Evolutionary conservation across 2,113 vertebrate genomes (phyloP), one percentile per base, ranked within the genome.

Genomic region (Phocoena phocoena): DNA sequence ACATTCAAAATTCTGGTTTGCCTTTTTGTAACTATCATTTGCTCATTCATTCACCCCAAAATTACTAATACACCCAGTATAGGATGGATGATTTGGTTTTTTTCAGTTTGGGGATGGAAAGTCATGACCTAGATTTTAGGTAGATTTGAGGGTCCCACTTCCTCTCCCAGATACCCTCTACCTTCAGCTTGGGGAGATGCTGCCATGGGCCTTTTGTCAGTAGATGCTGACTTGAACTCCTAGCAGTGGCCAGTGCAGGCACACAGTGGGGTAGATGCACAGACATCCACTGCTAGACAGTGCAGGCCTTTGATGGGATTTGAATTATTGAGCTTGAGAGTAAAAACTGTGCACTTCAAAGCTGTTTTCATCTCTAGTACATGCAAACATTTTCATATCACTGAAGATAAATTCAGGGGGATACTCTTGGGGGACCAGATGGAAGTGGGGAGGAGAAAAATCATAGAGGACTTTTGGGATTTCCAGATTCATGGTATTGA

Each of bases 1-100:
- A 65, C 71, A 36, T 60, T 92, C 18, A 93, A 94, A 97, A 91
- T 79, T 94, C 79, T 86, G 74, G 88, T 47, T 77, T 47, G 11
- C n/a, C 92, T 62, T 87, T 62, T 8, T 65, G 21, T 86, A 83
- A 50, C 68, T 68, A 31, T 23, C 28, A 62, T 47, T 17, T 84
- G 76, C n/a, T 89, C 86, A 60, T 33, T 93, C 85, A 67, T 44
- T 62, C 36, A 95, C 58, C 73, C 31, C 12, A 85, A 88, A 80
- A 50, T 53, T 11, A 85, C 26, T 15, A 62, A 94, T 20, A 90
- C 47, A 55, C 23, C 83, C 76, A 18, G n/a, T 21, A 25, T 12
- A 13, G 47, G 21, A 77, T 4, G 10, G 85, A 44, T 14, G 68
- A 20, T 20, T 26, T 47, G 3, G 50, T 63, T n/a, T 65, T 36